Percentiles rank a stretch among this genome's conserved stretches.
These are phyloP conservation scores for Epinotia demarniana DNA, from an alignment of 2,888 invertebrate genomes.

Conservation along the genomic window DNA sequence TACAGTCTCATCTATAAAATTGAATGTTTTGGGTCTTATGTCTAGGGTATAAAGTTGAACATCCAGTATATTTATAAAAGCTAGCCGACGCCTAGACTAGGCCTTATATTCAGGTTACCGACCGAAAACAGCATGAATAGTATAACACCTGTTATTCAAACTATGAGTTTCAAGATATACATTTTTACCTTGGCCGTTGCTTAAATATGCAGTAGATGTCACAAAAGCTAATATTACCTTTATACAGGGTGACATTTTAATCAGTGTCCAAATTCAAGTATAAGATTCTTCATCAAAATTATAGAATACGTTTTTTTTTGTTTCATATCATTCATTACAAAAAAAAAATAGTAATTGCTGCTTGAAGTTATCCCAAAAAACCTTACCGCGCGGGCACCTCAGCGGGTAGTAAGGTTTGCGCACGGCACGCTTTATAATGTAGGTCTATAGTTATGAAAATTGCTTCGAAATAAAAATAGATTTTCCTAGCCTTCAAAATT, in stretches of 20 bases:
- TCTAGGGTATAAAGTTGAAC: neutral
- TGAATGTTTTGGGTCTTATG: neutral
- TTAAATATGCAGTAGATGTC: neutral
- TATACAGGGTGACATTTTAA: no score
- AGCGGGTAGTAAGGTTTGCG: no score
- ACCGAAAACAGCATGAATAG: neutral
- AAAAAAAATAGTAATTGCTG: no score
- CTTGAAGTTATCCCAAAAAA: no score
- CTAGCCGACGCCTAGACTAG: constrained; percentile 3
- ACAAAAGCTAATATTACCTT: neutral
- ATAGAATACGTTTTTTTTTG: no score
- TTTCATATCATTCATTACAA: no score
- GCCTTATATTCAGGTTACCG: neutral
- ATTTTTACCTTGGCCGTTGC: neutral
- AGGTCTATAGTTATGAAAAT: neutral
- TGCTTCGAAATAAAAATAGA: no score
- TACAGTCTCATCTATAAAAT: neutral
- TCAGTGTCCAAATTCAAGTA: no score
- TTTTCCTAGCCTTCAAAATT: no score
- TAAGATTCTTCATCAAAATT: no score
- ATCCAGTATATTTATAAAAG: neutral
- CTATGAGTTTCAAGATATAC: neutral
- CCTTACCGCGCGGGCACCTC: no score
- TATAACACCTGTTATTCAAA: constrained; percentile 1
- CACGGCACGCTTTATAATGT: no score